Evolutionary conservation across 2,797 vertebrate species (phyloP).

Genomic region (Anguilla pacifica): DNA sequence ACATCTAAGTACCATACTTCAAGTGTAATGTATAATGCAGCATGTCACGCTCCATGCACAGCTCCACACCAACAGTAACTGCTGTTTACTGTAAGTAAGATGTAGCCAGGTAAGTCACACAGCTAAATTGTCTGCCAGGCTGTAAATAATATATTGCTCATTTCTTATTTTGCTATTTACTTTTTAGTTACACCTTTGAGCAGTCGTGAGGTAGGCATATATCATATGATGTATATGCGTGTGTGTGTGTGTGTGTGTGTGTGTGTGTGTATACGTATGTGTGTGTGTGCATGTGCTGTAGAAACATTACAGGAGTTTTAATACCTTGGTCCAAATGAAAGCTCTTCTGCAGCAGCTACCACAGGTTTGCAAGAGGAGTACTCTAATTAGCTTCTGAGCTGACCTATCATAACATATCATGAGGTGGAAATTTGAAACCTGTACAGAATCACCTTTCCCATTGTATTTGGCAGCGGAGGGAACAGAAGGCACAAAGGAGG

Average conservation of each 20-base stretch:
- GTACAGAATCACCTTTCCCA: conserved; percentile 32
- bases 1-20: not conserved
- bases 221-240: not conserved
- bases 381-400: not conserved
- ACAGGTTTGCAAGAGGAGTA: not conserved
- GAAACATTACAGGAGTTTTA: not conserved
- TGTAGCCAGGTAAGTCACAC: not conserved
- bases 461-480: conserved; percentile 41
- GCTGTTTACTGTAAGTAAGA: not conserved
- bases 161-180: not conserved
- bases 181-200: conserved; percentile 17
- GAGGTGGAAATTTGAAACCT: conserved; percentile 26
- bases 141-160: too few species aligned
- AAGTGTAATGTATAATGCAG: not conserved
- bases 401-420: not conserved
- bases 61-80: not conserved
- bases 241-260: too few species aligned
- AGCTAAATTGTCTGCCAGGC: too few species aligned
- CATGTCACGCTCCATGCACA: not conserved
- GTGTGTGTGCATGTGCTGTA: too few species aligned
- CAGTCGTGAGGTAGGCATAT: not conserved
- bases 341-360: not conserved
- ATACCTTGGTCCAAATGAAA: not conserved
- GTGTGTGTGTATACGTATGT: too few species aligned
- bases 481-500: conserved; percentile 47